A percentile compares a stretch with the other conserved stretches of the same genome.
Evolutionary conservation across 2,797 vertebrate genomes (phyloP).

Genomic region (Podargus strigoides): DNA sequence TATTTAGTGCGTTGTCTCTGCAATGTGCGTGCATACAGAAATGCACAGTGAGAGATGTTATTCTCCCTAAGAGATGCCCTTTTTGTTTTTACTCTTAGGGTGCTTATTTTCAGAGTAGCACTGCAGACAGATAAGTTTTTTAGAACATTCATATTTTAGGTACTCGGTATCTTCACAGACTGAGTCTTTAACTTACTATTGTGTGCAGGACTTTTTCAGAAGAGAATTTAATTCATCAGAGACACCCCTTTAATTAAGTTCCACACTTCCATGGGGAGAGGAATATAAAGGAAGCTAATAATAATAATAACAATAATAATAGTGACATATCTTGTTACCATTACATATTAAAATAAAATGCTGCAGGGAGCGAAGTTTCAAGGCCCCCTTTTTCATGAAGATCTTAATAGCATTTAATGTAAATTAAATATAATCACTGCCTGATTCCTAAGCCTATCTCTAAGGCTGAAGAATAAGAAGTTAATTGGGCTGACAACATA

Average conservation of each 20-base stretch:
- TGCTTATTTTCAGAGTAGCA: not conserved
- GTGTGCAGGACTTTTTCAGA: not conserved
- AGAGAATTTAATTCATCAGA: slow-evolving; percentile 2
- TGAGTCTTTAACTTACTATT: not conserved
- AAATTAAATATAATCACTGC: slow-evolving; percentile 44
- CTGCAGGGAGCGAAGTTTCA: not conserved
- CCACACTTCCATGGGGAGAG: not conserved
- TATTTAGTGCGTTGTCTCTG: not conserved
- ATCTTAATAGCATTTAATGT: slow-evolving; percentile 45
- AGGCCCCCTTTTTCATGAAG: slow-evolving; percentile 27
- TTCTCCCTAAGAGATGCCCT: not conserved
- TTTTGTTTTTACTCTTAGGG: not conserved
- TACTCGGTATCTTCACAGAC: not conserved
- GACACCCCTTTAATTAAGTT: slow-evolving; percentile 58
- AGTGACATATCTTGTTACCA: not conserved
- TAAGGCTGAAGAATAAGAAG: slow-evolving; percentile 11
- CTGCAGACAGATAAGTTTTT: not conserved
- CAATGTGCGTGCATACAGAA: not conserved
- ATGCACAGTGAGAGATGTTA: not conserved
- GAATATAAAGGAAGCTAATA: not conserved
- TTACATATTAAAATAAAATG: slow-evolving; percentile 43
- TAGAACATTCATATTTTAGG: not conserved
- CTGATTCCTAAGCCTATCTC: not conserved
- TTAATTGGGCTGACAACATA: slow-evolving; percentile 35
- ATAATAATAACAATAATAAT: not conserved